phyloP scores from a whole-genome alignment of 2,888 invertebrate species.

The Colletes collaris region DNA sequence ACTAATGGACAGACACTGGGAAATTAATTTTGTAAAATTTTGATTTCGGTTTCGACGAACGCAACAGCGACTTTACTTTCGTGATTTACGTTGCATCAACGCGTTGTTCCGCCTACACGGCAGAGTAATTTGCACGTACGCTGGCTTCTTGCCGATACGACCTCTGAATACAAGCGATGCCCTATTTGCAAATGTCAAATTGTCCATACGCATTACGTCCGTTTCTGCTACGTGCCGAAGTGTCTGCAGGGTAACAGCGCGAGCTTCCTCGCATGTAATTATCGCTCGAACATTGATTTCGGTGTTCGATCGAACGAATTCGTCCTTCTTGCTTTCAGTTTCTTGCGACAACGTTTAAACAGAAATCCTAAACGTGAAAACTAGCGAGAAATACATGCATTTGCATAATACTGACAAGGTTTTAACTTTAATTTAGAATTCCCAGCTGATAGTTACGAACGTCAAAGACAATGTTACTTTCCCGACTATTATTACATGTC shows the following conservation, averaged over 20 bases:
- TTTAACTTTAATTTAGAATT: not conserved
- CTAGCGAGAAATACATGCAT: constrained; percentile 8
- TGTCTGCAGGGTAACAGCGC: constrained; percentile 42
- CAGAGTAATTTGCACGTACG: constrained; percentile 73
- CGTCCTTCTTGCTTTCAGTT: constrained; percentile 13
- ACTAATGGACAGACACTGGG: no score
- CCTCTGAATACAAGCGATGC: constrained; percentile 71
- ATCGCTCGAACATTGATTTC: constrained; percentile 50
- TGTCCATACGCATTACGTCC: constrained; percentile 69
- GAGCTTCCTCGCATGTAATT: constrained; percentile 58
- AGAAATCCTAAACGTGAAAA: constrained; percentile 2
- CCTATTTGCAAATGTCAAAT: constrained; percentile 77
- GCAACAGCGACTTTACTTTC: constrained; percentile 58
- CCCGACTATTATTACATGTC: not conserved
- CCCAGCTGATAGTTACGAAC: not conserved
- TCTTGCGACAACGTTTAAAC: constrained; percentile 1
- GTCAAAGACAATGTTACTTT: not conserved
- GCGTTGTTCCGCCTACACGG: constrained; percentile 69
- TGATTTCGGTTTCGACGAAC: constrained; percentile 24
- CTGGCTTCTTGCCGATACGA: constrained; percentile 65
- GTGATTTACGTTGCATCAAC: constrained; percentile 65
- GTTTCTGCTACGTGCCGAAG: constrained; percentile 54
- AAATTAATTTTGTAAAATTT: no score
- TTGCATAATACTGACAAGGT: constrained; percentile 15
- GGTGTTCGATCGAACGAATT: constrained; percentile 25